Conservation (phyloP, 2,797 vertebrate species). For the Pseudomugil tenellus region DNA sequence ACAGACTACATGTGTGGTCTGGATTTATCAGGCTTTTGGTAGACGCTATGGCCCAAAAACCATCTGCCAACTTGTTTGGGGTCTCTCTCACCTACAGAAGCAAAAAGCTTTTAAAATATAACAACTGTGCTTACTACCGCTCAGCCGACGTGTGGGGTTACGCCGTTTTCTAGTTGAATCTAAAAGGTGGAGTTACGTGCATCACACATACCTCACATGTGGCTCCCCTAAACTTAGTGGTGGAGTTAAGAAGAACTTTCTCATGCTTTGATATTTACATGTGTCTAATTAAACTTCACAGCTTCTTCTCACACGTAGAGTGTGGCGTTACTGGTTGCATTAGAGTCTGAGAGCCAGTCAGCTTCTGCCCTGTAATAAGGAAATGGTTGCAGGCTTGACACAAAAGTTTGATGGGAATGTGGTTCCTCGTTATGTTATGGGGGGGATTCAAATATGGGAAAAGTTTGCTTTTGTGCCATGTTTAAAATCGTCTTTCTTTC, state of each 20-base stretch:
- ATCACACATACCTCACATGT: slow-evolving; percentile 69
- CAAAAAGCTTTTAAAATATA: slow-evolving; percentile 25
- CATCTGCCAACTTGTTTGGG: slow-evolving; percentile 57
- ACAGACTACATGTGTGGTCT: slow-evolving; percentile 79
- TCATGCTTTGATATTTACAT: slow-evolving; percentile 81
- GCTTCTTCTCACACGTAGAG: slow-evolving; percentile 66
- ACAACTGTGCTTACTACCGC: slow-evolving; percentile 30
- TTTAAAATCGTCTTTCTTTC: neutral
- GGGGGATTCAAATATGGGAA: slow-evolving; percentile 31
- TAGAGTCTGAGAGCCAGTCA: slow-evolving; percentile 56
- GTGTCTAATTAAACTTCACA: slow-evolving; percentile 75
- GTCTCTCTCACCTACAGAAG: slow-evolving; percentile 50
- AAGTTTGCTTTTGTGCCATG: slow-evolving; percentile 12
- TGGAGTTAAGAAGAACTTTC: slow-evolving; percentile 78
- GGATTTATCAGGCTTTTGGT: slow-evolving; percentile 65
- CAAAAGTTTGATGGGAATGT: slow-evolving; percentile 50
- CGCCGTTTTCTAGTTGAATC: slow-evolving; percentile 60
- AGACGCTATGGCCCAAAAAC: slow-evolving; percentile 36
- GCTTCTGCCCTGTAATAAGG: slow-evolving; percentile 67
- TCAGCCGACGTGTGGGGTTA: slow-evolving; percentile 44
- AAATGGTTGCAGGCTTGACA: slow-evolving; percentile 47
- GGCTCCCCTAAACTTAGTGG: slow-evolving; percentile 78
- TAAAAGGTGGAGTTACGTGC: slow-evolving; percentile 67
- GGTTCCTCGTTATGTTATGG: slow-evolving; percentile 25
- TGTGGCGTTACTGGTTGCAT: slow-evolving; percentile 53